Evolutionary conservation across 2,888 invertebrate genomes (phyloP).

Genomic region (Agrochola circellaris): DNA sequence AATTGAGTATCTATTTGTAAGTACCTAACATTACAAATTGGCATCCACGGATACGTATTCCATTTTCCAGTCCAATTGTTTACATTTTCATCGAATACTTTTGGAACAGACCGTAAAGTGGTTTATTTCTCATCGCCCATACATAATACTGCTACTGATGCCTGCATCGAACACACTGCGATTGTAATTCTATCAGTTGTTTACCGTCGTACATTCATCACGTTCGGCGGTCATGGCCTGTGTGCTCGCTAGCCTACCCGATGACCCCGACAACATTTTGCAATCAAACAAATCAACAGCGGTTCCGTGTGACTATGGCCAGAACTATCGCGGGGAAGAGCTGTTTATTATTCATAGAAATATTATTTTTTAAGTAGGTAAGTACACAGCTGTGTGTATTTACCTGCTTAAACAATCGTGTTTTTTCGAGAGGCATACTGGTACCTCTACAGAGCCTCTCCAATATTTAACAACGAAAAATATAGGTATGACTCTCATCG

Average conservation of each 20-base stretch:
- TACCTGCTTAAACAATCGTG: background rate
- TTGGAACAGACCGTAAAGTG: background rate
- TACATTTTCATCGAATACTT: background rate
- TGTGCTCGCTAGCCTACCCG: constrained; percentile 10
- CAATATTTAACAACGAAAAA: constrained; percentile 5
- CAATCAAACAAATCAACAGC: constrained; percentile 41
- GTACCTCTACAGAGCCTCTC: background rate
- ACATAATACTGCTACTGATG: too few relatives aligned
- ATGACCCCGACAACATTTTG: constrained; percentile 44
- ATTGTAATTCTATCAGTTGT: constrained; percentile 25
- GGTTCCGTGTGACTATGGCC: background rate
- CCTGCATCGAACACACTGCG: background rate
- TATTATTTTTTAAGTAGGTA: background rate
- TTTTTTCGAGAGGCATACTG: background rate
- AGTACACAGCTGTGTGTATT: background rate
- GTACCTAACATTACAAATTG: background rate
- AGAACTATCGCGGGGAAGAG: background rate
- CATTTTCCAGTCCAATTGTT: background rate
- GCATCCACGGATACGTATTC: background rate
- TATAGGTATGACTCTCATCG: background rate
- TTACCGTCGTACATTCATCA: constrained; percentile 3
- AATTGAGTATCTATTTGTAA: background rate
- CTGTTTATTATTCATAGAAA: constrained; percentile 3
- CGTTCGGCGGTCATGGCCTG: constrained; percentile 29
- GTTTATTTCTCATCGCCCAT: background rate